Evolutionary conservation across 1,140 invertebrate genomes (phyloP).

Genomic region (Zelostemma sp.): DNA sequence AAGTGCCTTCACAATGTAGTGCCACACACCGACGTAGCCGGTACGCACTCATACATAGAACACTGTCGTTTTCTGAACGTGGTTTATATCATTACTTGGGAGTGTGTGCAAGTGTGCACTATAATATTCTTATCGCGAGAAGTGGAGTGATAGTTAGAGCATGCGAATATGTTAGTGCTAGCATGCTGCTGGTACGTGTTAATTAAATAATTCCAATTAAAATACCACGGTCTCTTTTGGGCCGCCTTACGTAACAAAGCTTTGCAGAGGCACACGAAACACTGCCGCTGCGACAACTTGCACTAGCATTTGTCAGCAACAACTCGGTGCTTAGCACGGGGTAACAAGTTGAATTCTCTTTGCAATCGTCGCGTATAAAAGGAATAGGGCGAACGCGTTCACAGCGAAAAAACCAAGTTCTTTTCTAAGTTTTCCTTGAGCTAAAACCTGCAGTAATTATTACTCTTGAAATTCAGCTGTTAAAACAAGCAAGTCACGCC

Average conservation of each 20-base stretch:
- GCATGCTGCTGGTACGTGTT: background rate
- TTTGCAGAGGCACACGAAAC: background rate
- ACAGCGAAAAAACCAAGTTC: too few species aligned
- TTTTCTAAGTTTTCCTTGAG: too few species aligned
- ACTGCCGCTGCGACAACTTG: background rate
- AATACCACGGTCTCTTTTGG: background rate
- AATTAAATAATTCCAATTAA: constrained; percentile 8
- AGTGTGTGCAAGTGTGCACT: background rate
- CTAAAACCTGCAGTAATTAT: background rate
- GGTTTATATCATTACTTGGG: constrained; percentile 1
- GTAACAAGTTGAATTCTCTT: background rate
- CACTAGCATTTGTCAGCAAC: background rate
- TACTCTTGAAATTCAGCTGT: background rate
- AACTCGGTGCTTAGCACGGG: background rate
- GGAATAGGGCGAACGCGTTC: background rate
- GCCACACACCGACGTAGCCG: constrained; percentile 5
- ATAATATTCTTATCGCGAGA: background rate
- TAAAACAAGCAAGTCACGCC: background rate
- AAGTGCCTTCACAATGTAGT: constrained; percentile 17
- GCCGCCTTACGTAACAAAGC: background rate
- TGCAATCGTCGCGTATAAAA: background rate
- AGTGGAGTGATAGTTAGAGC: background rate
- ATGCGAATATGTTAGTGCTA: constrained; percentile 4
- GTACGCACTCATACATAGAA: constrained; percentile 15
- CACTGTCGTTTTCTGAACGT: constrained; percentile 13